Conservation (phyloP, 2,888 invertebrate species). For the Stictocephala bisonia region DNA sequence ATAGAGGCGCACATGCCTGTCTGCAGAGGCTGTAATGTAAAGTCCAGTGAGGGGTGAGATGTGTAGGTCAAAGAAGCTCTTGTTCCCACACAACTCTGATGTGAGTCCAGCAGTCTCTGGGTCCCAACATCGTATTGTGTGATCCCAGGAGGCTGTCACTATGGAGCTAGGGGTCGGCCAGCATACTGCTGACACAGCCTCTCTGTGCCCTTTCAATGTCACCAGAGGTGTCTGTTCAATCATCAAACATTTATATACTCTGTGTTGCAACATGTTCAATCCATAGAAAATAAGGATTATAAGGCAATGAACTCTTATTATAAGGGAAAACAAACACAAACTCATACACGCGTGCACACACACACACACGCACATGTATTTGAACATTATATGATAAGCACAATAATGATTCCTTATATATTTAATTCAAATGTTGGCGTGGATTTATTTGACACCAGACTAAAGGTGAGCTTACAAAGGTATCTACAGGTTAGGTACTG, state of each 20-base stretch:
- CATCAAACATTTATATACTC: constrained; percentile 5
- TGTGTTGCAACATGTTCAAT: too few species aligned
- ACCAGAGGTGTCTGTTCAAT: constrained; percentile 77
- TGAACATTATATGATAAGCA: too few species aligned
- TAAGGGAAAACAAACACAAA: too few species aligned
- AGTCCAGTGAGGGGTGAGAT: constrained; percentile 82
- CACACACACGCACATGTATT: too few species aligned
- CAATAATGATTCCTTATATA: too few species aligned
- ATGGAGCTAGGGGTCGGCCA: constrained; percentile 82
- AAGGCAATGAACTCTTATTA: too few species aligned
- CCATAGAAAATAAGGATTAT: too few species aligned
- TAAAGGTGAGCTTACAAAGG: too few species aligned
- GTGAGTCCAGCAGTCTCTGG: constrained; percentile 85
- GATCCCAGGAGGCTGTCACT: constrained; percentile 94
- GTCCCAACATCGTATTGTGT: constrained; percentile 95
- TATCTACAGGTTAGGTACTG: too few species aligned
- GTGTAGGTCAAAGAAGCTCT: constrained; percentile 88
- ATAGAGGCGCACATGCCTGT: constrained; percentile 89
- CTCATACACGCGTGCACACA: too few species aligned
- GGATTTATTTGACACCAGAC: too few species aligned
- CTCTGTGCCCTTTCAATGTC: constrained; percentile 93
- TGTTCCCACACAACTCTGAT: constrained; percentile 85
- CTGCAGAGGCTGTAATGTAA: constrained; percentile 89
- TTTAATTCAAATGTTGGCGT: too few species aligned
- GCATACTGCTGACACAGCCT: constrained; percentile 84